phyloP scores from a whole-genome alignment of 1,140 invertebrate genomes.

The Wiebesia pumilae region DNA sequence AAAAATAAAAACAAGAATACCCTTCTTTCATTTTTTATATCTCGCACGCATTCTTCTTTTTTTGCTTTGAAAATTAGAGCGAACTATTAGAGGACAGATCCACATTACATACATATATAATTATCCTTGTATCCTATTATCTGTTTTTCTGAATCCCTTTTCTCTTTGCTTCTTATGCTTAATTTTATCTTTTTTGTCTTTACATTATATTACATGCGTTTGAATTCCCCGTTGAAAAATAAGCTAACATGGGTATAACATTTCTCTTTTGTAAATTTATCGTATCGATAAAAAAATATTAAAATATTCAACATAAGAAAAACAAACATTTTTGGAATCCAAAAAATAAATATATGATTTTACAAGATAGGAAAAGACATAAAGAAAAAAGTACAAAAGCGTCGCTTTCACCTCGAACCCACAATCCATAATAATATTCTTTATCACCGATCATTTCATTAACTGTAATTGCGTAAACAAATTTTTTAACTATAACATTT shows the following conservation, averaged over 20 bases:
- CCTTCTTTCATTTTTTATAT: background rate
- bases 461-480: conserved; percentile 23
- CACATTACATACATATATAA: background rate
- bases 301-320: conserved; percentile 13
- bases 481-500: conserved; percentile 9
- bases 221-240: background rate
- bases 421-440: background rate
- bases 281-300: background rate
- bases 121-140: background rate
- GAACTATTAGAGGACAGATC: background rate
- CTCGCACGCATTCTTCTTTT: conserved; percentile 1
- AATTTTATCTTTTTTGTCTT: conserved; percentile 12
- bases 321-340: conserved; percentile 27
- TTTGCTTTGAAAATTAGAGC: conserved; percentile 1
- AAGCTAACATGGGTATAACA: background rate
- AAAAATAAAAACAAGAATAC: conserved; percentile 27
- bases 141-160: background rate
- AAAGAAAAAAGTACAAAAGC: background rate
- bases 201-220: conserved; percentile 23
- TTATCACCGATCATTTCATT: conserved; percentile 22
- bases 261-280: background rate
- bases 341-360: conserved; percentile 22
- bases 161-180: background rate
- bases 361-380: conserved; percentile 5
- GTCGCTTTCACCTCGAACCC: conserved; percentile 37